Evolutionary conservation across 2,888 invertebrate species (phyloP).

Genomic region (Macrostomum cliftonense): DNA sequence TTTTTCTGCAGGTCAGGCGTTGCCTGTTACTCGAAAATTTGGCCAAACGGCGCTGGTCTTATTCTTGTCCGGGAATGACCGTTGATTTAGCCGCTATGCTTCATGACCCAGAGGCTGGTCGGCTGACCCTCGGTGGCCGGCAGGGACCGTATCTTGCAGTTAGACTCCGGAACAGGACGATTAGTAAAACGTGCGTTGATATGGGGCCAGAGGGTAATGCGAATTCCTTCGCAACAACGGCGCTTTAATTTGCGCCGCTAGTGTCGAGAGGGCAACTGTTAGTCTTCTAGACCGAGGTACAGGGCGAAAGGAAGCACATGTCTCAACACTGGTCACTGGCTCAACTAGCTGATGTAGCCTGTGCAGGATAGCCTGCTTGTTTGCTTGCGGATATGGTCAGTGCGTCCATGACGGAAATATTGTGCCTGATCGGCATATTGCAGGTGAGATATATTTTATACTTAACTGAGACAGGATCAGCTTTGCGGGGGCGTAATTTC

Average conservation of each 20-base stretch:
- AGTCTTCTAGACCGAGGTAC: neutral
- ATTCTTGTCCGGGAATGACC: too few species aligned
- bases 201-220: slow-evolving; percentile 1
- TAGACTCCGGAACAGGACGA: neutral
- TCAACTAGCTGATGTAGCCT: neutral
- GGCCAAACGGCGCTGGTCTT: too few species aligned
- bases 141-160: neutral
- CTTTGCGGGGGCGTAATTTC: too few species aligned
- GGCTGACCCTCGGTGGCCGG: neutral
- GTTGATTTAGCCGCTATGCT: too few species aligned
- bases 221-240: neutral
- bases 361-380: neutral
- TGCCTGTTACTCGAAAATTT: too few species aligned
- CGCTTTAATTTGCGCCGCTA: neutral
- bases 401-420: neutral
- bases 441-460: neutral
- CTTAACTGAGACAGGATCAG: too few species aligned
- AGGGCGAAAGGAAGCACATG: neutral
- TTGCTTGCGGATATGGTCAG: slow-evolving; percentile 4
- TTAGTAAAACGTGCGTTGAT: neutral
- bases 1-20: too few species aligned
- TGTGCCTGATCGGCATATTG: slow-evolving; percentile 1
- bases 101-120: neutral
- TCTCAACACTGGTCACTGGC: too few species aligned
- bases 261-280: neutral